Evolutionary conservation across 2,888 invertebrate species (phyloP), one percentile per base, ranked within the genome.

Genomic region (Gibbula magus): DNA sequence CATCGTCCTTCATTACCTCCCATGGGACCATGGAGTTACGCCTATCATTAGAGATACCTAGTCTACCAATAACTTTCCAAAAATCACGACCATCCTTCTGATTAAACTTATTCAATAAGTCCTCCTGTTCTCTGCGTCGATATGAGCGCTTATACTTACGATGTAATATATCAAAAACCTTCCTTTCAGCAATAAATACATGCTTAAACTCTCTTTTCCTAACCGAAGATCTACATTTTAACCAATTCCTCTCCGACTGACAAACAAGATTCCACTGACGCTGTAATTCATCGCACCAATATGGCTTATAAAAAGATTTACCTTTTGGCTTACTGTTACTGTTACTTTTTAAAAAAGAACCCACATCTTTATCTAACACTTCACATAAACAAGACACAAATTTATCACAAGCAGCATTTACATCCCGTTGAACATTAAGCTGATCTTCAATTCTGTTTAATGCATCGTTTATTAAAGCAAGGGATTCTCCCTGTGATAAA

Each of bases 11-110:
- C 22, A 61, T 66, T 32, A 79, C 45, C 2, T 29, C 75, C 75
- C 75, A 75, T 7, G 75, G 79, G 51, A 79, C 75, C n/a, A n/a
- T n/a, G n/a, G 39, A 53, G 13, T 7, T n/a, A 25, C 35, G 3
- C 20, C 75, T 53, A 1, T 79, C 75, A 45, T 79, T 76, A 13
- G 16, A 67, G 8, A 76, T 76, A 29, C 79, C 76, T 0, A 79
- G 29, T 76, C 76, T 79, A 13, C 75, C 79, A 2, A 79, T 79
- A 20, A 32, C 22, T 61, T 66, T 25, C 75, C 79, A 76, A 8
- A 79, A 76, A 13, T 79, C 53, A 7, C 20, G 29, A n/a, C n/a
- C n/a, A 25, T 79, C 67, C 22, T n/a, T n/a, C 4, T 39, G 52
- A n/a, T 45, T 16, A 8, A 52, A 53, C 39, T 18, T 20, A 4